Conservation (phyloP, 1,140 invertebrate genomes). For the Zaprionus ornatus region DNA sequence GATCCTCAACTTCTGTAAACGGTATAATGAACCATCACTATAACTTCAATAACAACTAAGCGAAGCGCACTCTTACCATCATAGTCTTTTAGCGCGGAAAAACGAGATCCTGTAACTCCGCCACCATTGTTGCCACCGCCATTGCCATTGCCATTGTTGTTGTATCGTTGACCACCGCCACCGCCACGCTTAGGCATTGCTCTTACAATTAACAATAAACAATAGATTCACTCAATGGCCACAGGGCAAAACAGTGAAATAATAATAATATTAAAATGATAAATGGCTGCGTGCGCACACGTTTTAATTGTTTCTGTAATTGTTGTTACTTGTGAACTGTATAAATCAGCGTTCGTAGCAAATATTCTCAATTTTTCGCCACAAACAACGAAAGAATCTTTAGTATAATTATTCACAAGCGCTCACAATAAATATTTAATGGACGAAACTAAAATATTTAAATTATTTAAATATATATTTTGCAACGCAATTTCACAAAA, state of each 20-base stretch:
- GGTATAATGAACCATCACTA: background rate
- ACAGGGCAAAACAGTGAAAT: background rate
- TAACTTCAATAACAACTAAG: background rate
- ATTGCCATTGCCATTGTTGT: constrained; percentile 57
- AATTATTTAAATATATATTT: constrained; percentile 15
- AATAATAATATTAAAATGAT: background rate
- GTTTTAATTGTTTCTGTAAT: constrained; percentile 26
- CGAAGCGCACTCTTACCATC: constrained; percentile 53
- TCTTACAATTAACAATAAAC: background rate
- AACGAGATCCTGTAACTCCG: constrained; percentile 61
- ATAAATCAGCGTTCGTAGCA: background rate
- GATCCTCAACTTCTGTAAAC: constrained; percentile 48
- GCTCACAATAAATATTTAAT: background rate
- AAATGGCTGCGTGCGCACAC: constrained; percentile 3
- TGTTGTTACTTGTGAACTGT: constrained; percentile 1
- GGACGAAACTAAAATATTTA: constrained; percentile 2
- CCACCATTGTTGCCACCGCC: constrained; percentile 42
- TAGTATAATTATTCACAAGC: background rate
- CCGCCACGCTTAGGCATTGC: constrained; percentile 73
- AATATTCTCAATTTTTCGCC: background rate
- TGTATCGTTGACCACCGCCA: constrained; percentile 48
- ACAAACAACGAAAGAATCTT: background rate
- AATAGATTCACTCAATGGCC: background rate
- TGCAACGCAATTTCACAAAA: constrained; percentile 61
- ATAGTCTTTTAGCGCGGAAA: constrained; percentile 59